A percentile compares a stretch with the other conserved stretches of the same genome.
These are phyloP conservation scores for Caenorhabditis imperialis DNA, from an alignment of 2,888 invertebrate species.

Conservation along the genomic window DNA sequence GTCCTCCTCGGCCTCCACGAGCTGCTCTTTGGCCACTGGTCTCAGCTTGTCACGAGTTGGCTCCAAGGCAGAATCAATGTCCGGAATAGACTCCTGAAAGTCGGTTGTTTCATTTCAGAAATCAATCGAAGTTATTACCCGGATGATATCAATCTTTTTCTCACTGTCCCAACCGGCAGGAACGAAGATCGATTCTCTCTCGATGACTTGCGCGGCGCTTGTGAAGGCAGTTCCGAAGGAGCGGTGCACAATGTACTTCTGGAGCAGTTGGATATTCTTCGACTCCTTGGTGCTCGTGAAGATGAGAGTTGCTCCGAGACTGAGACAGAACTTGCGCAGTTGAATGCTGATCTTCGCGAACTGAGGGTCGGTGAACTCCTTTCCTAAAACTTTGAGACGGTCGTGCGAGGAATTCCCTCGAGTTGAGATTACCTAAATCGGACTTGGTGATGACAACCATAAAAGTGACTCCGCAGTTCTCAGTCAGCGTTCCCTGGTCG, in stretches of 20 bases:
- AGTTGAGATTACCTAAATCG: conserved; percentile 60
- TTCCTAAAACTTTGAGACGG: conserved; percentile 40
- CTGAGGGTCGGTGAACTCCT: conserved; percentile 63
- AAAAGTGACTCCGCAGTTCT: conserved; percentile 73
- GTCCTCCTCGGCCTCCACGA: conserved; percentile 73
- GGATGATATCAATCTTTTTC: conserved; percentile 68
- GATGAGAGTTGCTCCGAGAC: conserved; percentile 74
- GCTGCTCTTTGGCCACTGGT: conserved; percentile 52
- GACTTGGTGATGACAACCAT: conserved; percentile 76
- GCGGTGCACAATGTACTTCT: conserved; percentile 76
- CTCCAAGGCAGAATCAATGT: conserved; percentile 62
- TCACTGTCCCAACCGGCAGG: conserved; percentile 77
- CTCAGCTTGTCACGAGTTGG: conserved; percentile 62
- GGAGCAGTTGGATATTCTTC: conserved; percentile 66
- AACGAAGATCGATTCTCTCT: conserved; percentile 73
- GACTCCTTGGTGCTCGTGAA: conserved; percentile 61
- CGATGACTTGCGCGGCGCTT: conserved; percentile 73
- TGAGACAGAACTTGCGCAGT: conserved; percentile 73
- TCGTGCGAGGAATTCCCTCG: no score
- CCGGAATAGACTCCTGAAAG: conserved; percentile 58
- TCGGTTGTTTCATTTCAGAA: not conserved
- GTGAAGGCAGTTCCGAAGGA: conserved; percentile 74
- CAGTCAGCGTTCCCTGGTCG: conserved; percentile 70
- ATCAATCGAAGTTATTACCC: conserved; percentile 13
- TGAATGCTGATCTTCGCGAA: conserved; percentile 71